phyloP scores from a whole-genome alignment of 2,113 vertebrate species.

The Nesoenas mayeri region DNA sequence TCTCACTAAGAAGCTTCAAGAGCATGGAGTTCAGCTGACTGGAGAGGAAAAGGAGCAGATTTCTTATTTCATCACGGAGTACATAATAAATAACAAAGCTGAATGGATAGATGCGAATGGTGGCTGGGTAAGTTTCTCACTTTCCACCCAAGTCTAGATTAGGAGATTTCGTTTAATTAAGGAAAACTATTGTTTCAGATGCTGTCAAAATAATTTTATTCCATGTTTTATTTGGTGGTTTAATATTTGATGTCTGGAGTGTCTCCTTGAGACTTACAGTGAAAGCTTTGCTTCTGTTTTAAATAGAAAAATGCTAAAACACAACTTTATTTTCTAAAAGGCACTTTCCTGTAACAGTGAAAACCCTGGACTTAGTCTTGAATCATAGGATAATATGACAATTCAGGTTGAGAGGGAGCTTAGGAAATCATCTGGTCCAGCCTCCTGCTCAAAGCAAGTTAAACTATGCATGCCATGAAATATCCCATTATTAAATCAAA shows the following conservation, averaged over 20 bases:
- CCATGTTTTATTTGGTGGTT: neutral
- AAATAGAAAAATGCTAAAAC: neutral
- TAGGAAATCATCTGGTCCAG: neutral
- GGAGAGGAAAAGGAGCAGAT: slow-evolving; percentile 54
- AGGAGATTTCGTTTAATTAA: neutral
- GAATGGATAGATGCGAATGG: slow-evolving; percentile 75
- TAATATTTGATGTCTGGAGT: neutral
- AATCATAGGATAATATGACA: neutral
- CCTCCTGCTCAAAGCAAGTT: neutral
- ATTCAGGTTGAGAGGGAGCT: neutral
- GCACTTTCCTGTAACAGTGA: neutral
- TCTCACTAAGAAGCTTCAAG: slow-evolving; percentile 70
- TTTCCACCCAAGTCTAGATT: neutral
- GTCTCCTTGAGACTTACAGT: neutral
- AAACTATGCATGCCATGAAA: neutral
- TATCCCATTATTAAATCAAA: neutral
- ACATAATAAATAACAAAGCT: slow-evolving; percentile 64
- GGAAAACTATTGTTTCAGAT: neutral
- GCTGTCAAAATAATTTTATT: neutral
- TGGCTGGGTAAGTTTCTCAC: slow-evolving; percentile 75
- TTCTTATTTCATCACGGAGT: slow-evolving; percentile 74
- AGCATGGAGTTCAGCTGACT: slow-evolving; percentile 9
- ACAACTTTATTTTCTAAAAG: neutral
- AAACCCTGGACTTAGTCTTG: neutral
- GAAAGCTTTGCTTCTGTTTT: neutral